A percentile compares a stretch with the other conserved stretches of the same genome.
Conservation (phyloP, 2,113 vertebrate genomes). For the Todiramphus saurophagus region DNA sequence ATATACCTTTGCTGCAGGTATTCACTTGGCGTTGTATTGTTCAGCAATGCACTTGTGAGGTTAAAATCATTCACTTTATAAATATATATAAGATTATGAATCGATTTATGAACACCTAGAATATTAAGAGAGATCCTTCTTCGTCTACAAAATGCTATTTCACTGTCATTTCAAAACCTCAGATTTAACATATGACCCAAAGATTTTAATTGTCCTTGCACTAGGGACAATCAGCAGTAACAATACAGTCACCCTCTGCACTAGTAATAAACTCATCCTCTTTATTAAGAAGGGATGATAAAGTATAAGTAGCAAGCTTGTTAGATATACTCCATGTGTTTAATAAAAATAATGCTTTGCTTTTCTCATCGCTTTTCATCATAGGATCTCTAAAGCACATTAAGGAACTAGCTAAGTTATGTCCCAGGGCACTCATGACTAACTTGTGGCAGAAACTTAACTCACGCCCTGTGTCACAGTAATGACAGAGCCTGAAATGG, state of each 20-base stretch:
- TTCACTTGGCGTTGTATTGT: neutral
- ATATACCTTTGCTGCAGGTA: neutral
- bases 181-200: neutral
- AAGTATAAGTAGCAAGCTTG: neutral
- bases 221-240: neutral
- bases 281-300: neutral
- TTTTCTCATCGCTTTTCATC: neutral
- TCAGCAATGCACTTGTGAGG: neutral
- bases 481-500: neutral
- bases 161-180: neutral
- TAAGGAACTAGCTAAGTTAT: neutral
- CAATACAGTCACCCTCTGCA: neutral
- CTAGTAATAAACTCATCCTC: neutral
- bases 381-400: neutral
- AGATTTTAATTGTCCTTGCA: neutral
- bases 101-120: neutral
- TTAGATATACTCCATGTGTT: neutral
- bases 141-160: neutral
- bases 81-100: neutral
- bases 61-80: neutral
- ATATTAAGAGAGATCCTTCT: neutral
- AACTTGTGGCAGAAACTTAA: neutral
- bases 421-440: neutral
- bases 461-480: rapidly evolving
- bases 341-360: neutral